Conservation (phyloP, 2,888 invertebrate genomes). For the Drosophila antonietae region DNA sequence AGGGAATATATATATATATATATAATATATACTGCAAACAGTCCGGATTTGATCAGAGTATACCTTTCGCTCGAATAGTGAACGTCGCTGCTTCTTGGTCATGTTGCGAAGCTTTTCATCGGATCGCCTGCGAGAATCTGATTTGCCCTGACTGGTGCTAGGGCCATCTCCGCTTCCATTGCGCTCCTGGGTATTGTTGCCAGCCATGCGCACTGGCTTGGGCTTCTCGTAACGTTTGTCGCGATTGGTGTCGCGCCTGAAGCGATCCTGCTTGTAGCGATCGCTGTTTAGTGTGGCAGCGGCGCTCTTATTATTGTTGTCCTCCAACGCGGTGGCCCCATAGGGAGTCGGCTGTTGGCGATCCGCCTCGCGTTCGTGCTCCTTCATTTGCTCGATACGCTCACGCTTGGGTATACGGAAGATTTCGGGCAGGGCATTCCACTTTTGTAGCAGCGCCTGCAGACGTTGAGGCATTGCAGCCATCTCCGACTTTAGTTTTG, state of each 20-base stretch:
- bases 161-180: background rate
- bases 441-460: constrained; percentile 53
- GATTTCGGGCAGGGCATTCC: constrained; percentile 84
- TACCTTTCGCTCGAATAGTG: constrained; percentile 83
- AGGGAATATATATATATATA: background rate
- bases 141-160: background rate
- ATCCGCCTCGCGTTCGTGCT: constrained; percentile 96
- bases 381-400: constrained; percentile 96
- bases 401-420: constrained; percentile 94
- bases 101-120: constrained; percentile 50
- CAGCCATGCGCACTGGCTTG: constrained; percentile 47
- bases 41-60: background rate
- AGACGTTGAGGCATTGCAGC: constrained; percentile 39
- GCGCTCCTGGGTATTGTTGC: constrained; percentile 51
- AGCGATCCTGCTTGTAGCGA: constrained; percentile 64
- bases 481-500: background rate
- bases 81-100: constrained; percentile 82
- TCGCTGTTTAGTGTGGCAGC: constrained; percentile 34
- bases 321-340: constrained; percentile 66
- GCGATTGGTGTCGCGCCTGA: constrained; percentile 47
- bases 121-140: constrained; percentile 20
- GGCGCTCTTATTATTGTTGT: constrained; percentile 49
- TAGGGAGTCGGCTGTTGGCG: constrained; percentile 86
- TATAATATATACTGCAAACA: background rate
- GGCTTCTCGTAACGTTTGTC: constrained; percentile 47